Conservation (phyloP, 2,113 vertebrate species). For the Ceyx melanurus region DNA sequence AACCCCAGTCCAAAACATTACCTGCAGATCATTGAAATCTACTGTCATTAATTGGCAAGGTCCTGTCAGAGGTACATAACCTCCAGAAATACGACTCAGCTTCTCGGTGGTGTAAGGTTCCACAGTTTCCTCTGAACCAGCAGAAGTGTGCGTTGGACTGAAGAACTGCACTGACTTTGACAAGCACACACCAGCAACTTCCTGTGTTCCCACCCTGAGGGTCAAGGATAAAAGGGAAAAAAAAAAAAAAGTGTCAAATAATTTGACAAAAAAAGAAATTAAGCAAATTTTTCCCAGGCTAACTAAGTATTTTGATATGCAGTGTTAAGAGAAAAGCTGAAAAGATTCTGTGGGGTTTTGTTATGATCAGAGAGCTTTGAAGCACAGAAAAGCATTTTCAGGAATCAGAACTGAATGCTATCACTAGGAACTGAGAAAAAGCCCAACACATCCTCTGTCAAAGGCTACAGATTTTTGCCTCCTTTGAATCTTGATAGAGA, state of each 20-base stretch:
- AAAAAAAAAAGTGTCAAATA: not conserved
- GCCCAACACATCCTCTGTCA: not conserved
- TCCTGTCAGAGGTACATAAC: slow-evolving; percentile 86
- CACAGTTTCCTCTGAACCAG: slow-evolving; percentile 81
- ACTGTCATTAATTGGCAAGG: slow-evolving; percentile 86
- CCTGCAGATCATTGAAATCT: slow-evolving; percentile 91
- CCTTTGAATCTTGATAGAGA: not conserved
- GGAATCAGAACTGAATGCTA: not conserved
- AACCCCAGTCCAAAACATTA: slow-evolving; percentile 34
- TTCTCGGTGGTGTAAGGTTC: slow-evolving; percentile 97
- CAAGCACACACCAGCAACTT: slow-evolving; percentile 83
- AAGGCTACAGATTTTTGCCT: not conserved
- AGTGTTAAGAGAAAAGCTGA: not conserved
- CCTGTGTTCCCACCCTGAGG: slow-evolving; percentile 78
- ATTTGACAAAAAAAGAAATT: not conserved
- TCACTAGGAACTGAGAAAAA: not conserved
- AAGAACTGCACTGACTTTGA: slow-evolving; percentile 79
- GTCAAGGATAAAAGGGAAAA: not conserved
- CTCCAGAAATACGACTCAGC: slow-evolving; percentile 88
- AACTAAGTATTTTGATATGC: not conserved
- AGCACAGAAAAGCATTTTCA: not conserved
- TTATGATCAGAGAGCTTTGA: not conserved
- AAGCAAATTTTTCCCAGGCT: not conserved
- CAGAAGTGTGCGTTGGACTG: slow-evolving; percentile 80
- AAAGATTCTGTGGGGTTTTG: not conserved